These are phyloP conservation scores for Drosophila arawakana DNA, from an alignment of 1,140 invertebrate species.

Conservation along the genomic window DNA sequence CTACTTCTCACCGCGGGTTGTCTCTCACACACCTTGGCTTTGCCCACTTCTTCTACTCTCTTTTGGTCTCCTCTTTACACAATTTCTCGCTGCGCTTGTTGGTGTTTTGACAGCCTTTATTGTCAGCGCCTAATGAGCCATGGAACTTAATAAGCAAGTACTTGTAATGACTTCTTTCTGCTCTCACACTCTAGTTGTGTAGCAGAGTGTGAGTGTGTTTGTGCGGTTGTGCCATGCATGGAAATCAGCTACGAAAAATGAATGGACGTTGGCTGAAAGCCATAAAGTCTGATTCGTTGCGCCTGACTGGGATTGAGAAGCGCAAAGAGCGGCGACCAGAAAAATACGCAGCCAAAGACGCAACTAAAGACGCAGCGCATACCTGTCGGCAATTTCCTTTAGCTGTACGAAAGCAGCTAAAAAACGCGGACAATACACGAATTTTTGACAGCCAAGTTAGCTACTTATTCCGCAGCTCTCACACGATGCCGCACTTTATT, in stretches of 20 bases:
- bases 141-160: slow-evolving; percentile 82
- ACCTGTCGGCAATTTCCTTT: too few relatives aligned
- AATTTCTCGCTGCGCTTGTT: slow-evolving; percentile 31
- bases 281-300: slow-evolving; percentile 59
- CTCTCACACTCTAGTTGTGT: slow-evolving; percentile 5
- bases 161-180: slow-evolving; percentile 79
- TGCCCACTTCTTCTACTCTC: background rate
- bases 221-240: slow-evolving; percentile 41
- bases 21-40: background rate
- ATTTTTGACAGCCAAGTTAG: too few relatives aligned
- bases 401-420: too few relatives aligned
- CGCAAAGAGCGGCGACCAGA: too few relatives aligned
- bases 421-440: too few relatives aligned
- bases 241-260: slow-evolving; percentile 43
- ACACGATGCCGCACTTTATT: too few relatives aligned
- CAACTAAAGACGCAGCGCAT: too few relatives aligned
- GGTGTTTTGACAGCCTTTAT: slow-evolving; percentile 70
- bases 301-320: slow-evolving; percentile 41
- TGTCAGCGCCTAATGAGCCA: slow-evolving; percentile 78
- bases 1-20: slow-evolving; percentile 7
- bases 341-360: too few relatives aligned
- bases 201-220: background rate
- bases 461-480: too few relatives aligned
- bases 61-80: slow-evolving; percentile 8
- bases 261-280: slow-evolving; percentile 34